Conservation (phyloP, 1,140 invertebrate species). For the Penaeus vannamei region DNA sequence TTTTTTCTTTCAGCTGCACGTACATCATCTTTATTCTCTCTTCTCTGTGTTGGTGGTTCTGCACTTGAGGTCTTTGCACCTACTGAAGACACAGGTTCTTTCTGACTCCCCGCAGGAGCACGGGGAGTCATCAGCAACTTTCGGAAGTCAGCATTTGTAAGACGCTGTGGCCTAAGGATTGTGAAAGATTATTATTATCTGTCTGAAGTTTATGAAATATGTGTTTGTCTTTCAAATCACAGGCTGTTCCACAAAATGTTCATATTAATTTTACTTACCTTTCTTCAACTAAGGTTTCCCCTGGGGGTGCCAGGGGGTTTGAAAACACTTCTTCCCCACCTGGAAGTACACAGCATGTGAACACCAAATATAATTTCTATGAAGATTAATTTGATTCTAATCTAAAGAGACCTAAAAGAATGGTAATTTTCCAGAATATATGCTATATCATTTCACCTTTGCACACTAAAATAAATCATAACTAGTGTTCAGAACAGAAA, state of each 20-base stretch:
- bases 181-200: not conserved
- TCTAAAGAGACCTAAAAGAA: no score
- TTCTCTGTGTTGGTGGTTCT: constrained; percentile 54
- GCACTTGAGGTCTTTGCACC: constrained; percentile 63
- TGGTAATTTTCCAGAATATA: no score
- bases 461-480: no score
- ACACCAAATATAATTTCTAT: no score
- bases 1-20: constrained; percentile 73
- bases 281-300: constrained; percentile 54
- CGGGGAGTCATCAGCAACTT: constrained; percentile 96
- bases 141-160: constrained; percentile 98
- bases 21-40: constrained; percentile 70
- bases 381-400: no score
- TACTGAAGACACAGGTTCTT: constrained; percentile 58
- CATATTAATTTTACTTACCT: constrained; percentile 39
- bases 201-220: not conserved
- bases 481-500: no score
- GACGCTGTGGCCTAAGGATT: constrained; percentile 69
- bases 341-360: constrained; percentile 2
- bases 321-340: constrained; percentile 63
- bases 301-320: constrained; percentile 59
- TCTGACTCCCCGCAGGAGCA: constrained; percentile 66
- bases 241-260: no score
- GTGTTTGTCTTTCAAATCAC: no score
- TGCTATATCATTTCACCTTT: no score